phyloP scores from a whole-genome alignment of 2,113 vertebrate genomes.

The Mionectes macconnelli region DNA sequence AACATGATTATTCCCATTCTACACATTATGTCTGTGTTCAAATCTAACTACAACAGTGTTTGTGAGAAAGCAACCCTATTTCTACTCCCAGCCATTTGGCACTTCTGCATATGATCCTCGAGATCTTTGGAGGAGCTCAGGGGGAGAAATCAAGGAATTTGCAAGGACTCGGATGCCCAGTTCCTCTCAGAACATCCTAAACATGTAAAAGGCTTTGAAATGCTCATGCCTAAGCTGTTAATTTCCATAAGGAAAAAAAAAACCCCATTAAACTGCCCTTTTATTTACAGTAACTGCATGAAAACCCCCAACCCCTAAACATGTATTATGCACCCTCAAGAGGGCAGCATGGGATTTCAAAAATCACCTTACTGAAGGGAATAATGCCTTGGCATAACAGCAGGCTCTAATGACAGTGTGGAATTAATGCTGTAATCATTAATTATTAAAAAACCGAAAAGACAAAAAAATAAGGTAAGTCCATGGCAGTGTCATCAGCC shows the following conservation, averaged over 20 bases:
- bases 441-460: background rate
- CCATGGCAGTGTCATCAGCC: background rate
- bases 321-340: slow-evolving; percentile 3
- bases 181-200: background rate
- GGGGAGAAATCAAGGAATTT: background rate
- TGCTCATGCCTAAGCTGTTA: background rate
- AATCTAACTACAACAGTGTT: background rate
- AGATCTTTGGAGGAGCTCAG: background rate
- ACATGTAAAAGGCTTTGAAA: background rate
- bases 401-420: background rate
- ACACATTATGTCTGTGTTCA: background rate
- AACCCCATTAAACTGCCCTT: background rate
- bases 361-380: background rate
- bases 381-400: background rate
- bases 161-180: background rate
- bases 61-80: background rate
- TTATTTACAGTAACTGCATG: background rate
- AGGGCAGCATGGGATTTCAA: slow-evolving; percentile 58
- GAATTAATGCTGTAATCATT: background rate
- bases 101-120: background rate
- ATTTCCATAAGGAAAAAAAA: background rate
- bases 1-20: background rate
- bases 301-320: background rate
- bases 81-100: background rate
- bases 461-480: background rate